A percentile compares a stretch with the other conserved stretches of the same genome.
phyloP scores from a whole-genome alignment of 2,888 invertebrate species.

The Cacoxenus indagator region DNA sequence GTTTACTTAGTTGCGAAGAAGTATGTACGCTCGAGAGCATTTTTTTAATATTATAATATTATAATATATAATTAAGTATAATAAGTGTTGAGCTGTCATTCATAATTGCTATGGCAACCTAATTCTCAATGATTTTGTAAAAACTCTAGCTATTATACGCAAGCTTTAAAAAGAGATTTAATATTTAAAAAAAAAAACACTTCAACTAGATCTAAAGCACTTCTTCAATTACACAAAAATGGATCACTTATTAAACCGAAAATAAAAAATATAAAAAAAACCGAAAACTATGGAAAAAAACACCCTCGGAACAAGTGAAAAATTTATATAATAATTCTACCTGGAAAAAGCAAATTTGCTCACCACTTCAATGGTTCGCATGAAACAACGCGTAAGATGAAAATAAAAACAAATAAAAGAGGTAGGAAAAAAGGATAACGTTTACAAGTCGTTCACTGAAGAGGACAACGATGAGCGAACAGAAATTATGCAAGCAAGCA shows the following conservation, averaged over 20 bases:
- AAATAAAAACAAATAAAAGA: not conserved
- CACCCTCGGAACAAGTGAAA: constrained; percentile 1
- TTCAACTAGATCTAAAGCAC: not conserved
- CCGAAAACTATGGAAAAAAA: not conserved
- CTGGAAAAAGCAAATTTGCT: constrained; percentile 55
- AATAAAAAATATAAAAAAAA: not conserved
- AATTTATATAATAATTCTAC: constrained; percentile 56
- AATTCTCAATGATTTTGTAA: no score
- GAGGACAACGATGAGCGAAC: not conserved
- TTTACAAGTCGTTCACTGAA: not conserved
- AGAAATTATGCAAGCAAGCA: constrained; percentile 6
- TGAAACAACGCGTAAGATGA: not conserved
- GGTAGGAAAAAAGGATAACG: not conserved
- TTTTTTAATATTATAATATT: no score
- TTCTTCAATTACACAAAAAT: not conserved
- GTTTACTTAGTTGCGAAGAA: no score
- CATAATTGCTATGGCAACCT: no score
- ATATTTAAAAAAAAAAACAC: not conserved
- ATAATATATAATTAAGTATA: no score
- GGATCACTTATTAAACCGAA: not conserved
- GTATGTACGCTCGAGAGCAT: no score
- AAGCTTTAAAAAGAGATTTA: not conserved
- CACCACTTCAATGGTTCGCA: constrained; percentile 39
- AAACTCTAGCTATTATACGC: no score
- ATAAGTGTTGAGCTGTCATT: no score